Percentiles rank a stretch among this genome's conserved stretches.
Conservation (phyloP, 2,113 vertebrate genomes). For the Onychorhynchus coronatus region DNA sequence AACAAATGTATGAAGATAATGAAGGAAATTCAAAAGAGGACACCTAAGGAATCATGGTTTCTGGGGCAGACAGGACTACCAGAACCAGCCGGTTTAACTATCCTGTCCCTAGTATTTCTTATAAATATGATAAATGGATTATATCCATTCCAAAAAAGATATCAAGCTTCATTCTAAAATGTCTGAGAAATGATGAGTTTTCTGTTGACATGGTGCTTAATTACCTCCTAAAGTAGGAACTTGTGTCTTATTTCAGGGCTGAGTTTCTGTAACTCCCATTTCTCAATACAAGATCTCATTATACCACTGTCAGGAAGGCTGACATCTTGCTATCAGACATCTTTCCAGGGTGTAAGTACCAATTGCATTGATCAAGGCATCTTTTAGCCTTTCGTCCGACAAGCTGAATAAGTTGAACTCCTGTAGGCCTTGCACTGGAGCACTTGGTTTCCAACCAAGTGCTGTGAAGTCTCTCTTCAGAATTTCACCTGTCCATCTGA, state of each 20-base stretch:
- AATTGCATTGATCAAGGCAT: slow-evolving; percentile 30
- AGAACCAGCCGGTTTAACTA: not conserved
- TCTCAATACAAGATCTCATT: slow-evolving; percentile 25
- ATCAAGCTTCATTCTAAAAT: not conserved
- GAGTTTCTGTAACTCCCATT: not conserved
- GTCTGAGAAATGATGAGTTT: not conserved
- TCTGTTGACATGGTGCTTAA: slow-evolving; percentile 43
- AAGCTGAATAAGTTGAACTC: slow-evolving; percentile 14
- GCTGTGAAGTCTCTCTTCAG: not conserved
- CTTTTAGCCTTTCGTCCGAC: slow-evolving; percentile 21
- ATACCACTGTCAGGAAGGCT: slow-evolving; percentile 36
- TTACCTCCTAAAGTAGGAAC: not conserved
- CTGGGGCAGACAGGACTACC: not conserved
- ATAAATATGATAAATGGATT: not conserved
- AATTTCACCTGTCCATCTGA: not conserved
- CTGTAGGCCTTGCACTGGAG: not conserved
- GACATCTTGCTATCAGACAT: slow-evolving; percentile 32
- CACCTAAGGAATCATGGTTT: not conserved
- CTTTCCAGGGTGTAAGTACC: slow-evolving; percentile 44
- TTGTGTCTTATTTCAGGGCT: slow-evolving; percentile 2
- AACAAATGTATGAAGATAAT: not conserved
- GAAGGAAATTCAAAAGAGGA: not conserved
- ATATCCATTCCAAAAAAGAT: not conserved
- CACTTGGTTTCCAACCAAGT: not conserved
- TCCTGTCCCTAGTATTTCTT: not conserved